A percentile compares a stretch with the other conserved stretches of the same genome.
Evolutionary conservation across 2,888 invertebrate species (phyloP).

Genomic region (Sialis lutaria): DNA sequence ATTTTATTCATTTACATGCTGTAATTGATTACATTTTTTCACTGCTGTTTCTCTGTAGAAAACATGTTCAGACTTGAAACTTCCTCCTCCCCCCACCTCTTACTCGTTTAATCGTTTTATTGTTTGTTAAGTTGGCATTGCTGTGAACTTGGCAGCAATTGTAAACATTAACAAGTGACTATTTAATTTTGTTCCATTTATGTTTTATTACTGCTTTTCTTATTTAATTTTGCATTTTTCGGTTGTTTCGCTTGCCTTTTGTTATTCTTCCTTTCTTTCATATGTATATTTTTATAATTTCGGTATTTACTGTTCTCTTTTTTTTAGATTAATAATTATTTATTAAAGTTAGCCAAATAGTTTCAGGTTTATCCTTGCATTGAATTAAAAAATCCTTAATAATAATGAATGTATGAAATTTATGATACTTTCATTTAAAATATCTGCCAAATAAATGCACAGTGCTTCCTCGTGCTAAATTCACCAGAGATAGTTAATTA

Average conservation of each 20-base stretch:
- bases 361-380: too few relatives aligned
- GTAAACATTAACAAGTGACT: not conserved
- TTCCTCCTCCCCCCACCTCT: not conserved
- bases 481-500: too few relatives aligned
- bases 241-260: not conserved
- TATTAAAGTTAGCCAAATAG: too few relatives aligned
- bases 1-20: conserved; percentile 5
- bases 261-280: not conserved
- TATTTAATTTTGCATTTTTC: not conserved
- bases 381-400: too few relatives aligned
- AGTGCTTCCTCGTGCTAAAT: too few relatives aligned
- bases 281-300: not conserved
- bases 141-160: not conserved
- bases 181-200: not conserved
- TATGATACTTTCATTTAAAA: too few relatives aligned
- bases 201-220: not conserved
- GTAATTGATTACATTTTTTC: conserved; percentile 5
- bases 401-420: too few relatives aligned
- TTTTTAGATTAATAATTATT: not conserved
- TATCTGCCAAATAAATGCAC: too few relatives aligned
- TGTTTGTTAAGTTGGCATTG: not conserved
- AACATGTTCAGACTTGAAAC: not conserved
- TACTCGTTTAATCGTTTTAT: not conserved
- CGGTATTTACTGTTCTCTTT: not conserved
- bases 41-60: not conserved